Conservation (phyloP, 2,797 vertebrate genomes). For the Gallinago nigripennis region DNA sequence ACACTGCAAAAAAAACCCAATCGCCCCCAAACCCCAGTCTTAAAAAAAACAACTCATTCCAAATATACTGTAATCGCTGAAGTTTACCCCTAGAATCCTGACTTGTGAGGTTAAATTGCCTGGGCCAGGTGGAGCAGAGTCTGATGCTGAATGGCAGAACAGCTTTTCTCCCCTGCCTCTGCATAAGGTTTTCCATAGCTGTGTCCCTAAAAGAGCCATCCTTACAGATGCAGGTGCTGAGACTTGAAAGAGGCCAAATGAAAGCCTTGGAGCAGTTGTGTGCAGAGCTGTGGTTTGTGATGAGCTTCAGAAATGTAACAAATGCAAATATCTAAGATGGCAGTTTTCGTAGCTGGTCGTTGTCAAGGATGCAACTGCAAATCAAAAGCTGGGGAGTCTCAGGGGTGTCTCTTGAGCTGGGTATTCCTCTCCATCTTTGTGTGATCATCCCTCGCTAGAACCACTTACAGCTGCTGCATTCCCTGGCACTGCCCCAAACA, state of each 20-base stretch:
- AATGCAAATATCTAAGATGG: neutral
- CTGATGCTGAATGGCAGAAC: neutral
- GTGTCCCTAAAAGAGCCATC: neutral
- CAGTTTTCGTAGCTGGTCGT: rapidly evolving
- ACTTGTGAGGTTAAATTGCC: neutral
- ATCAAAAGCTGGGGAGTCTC: neutral
- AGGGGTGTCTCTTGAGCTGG: neutral
- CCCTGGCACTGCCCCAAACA: neutral
- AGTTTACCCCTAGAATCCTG: neutral
- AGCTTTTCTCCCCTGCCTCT: neutral
- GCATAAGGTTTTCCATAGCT: neutral
- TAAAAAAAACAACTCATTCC: neutral
- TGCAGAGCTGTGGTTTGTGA: neutral
- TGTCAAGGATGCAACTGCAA: neutral
- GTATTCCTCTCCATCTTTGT: neutral
- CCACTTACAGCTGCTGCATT: neutral
- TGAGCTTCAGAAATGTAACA: neutral
- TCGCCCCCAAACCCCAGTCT: neutral
- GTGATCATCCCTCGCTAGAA: neutral
- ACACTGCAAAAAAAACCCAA: rapidly evolving
- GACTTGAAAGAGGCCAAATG: neutral
- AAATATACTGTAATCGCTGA: neutral
- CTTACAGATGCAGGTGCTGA: neutral
- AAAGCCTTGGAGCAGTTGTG: neutral
- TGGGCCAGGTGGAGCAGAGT: neutral